Base-by-base conservation (phyloP, 2,797 vertebrate genomes). In the Leptoclinus maculatus region DNA sequence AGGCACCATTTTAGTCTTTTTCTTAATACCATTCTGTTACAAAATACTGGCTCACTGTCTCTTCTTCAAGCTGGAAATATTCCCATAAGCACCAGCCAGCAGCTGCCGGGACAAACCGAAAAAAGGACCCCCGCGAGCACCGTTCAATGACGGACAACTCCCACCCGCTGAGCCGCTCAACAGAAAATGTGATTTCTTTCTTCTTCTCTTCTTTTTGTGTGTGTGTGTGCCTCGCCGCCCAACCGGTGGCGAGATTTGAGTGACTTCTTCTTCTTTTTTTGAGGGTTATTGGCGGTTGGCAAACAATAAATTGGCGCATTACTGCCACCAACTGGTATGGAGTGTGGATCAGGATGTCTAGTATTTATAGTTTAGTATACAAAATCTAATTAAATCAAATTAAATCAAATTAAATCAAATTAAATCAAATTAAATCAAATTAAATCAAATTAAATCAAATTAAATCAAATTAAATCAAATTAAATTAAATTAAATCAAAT, bases 1-100 rank as follows among this genome's bases (percentile, higher is more conserved):
- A 80, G 71, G 83, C 87, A 73, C 85, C 70, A 19, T 93, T 95
- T 94, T 68, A 94, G 91, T 59, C 91, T 86, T 66, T 93, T 94
- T 58, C 94, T 88, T 56, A 91, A 67, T 4, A 88, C 64, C 93
- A 94, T 94, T 62, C 66, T 94, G 90, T 21, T 17, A 19, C 56
- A 57, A 79, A 51, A 72, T 2, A 59, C 73, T 2, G 58, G 39
- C 79, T 87, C 82, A 66, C 27, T 49, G 63, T 68, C 75, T 65
- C 38, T 7, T 59, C 62, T 58, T n/a, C 38, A 13, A 60, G 62
- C 49, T 47, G 43, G 6, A 76, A 43, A 45, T 1, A 70, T 58
- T 83, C 89, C 85, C 89, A 89, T 91, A 12, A 84, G 73, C 59
- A 57, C 13, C 67, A 57, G 56, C 12, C 66, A 56, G 58, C 34